Evolutionary conservation across 2,888 invertebrate genomes (phyloP), one percentile per base, ranked within the genome.

Genomic region (Trachelus tabidus): DNA sequence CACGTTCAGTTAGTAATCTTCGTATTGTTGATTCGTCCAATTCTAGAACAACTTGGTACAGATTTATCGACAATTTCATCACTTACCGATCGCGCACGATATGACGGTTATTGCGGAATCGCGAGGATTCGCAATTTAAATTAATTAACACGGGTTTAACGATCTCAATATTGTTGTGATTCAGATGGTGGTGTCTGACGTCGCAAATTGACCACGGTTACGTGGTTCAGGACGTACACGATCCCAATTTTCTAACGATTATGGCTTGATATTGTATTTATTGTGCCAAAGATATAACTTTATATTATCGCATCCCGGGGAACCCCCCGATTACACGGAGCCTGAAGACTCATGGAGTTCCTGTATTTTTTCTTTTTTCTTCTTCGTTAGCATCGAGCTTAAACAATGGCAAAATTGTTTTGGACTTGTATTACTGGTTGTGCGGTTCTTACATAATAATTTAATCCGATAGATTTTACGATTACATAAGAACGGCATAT

Each of bases 251-350:
- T 71, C 68, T 73, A 76, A 79, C 75, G 76, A 79, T 75, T 79
- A 82, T 81, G 83, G 82, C 84, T 82, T 83, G 83, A 81, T 85
- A 85, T 83, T 83, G 83, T 88, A 89, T 90, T 90, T 88, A 88
- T 89, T 88, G 89, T 90, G 90, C 90, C 90, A 90, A 90, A 90
- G 90, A 90, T 89, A 85, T 56, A 56, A 56, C 56, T 56, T 56
- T 77, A 77, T 71, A 34, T 77, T 75, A 77, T 35, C 69, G 56
- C 56, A 56, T 56, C 56, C 9, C 23, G 56, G 56, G 56, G 56
- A 23, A 23, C 56, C 23, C 56, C 40, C 56, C 23, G 23, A 56
- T 23, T 23, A 56, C 23, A 23, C 23, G 2, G 6, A 23, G 56
- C 9, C 56, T 56, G 9, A 56, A 23, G 23, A 23, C 15, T 56